Conservation (phyloP, 2,888 invertebrate species). For the Microctonus brassicae region DNA sequence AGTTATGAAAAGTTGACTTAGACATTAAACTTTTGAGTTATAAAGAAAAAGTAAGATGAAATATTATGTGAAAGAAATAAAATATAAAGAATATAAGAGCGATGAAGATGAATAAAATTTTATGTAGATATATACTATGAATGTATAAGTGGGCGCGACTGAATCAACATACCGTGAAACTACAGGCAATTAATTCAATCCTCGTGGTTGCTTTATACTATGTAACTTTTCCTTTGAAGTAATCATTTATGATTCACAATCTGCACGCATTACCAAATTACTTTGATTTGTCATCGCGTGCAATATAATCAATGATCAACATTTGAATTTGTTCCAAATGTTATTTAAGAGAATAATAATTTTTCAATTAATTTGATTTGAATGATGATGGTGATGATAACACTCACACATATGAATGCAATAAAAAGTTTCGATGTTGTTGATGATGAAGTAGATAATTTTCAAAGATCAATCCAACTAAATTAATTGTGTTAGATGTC, state of each 20-base stretch:
- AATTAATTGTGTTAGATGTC: not conserved
- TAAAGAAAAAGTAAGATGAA: slow-evolving; percentile 24
- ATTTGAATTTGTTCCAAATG: slow-evolving; percentile 10
- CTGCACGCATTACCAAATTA: not conserved
- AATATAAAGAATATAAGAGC: slow-evolving; percentile 24
- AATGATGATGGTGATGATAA: not conserved
- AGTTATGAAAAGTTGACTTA: slow-evolving; percentile 40
- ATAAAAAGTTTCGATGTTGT: too few relatives aligned
- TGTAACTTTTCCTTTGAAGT: slow-evolving; percentile 26
- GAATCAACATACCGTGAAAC: slow-evolving; percentile 46
- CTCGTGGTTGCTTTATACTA: slow-evolving; percentile 29
- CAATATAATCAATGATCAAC: not conserved
- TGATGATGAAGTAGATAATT: not conserved
- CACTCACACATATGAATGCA: too few relatives aligned
- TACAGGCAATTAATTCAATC: slow-evolving; percentile 43
- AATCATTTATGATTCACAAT: slow-evolving; percentile 8
- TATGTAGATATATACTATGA: slow-evolving; percentile 16
- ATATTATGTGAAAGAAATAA: slow-evolving; percentile 6
- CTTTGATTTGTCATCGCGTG: not conserved
- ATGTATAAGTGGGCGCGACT: slow-evolving; percentile 18
- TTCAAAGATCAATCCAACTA: not conserved
- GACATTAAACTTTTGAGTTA: slow-evolving; percentile 17
- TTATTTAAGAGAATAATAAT: not conserved
- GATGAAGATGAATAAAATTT: slow-evolving; percentile 40
- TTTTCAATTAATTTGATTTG: not conserved